phyloP scores from a whole-genome alignment of 64 coral and sea anemone genomes.

The Actinia equina region DNA sequence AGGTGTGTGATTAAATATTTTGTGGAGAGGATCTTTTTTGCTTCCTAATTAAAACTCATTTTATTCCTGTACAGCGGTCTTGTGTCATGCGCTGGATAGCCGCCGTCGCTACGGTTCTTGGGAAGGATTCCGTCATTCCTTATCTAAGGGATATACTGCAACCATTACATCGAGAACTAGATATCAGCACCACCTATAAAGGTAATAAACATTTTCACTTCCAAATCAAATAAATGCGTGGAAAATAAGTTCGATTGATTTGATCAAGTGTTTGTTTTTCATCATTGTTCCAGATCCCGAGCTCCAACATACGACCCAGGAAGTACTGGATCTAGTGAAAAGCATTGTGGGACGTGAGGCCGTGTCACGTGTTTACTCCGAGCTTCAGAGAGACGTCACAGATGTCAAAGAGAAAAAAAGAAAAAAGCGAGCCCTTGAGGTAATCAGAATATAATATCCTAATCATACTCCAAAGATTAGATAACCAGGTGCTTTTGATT shows the following conservation, averaged over 20 bases:
- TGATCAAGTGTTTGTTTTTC: not conserved
- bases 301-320: conserved; percentile 59
- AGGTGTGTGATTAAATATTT: conserved; percentile 31
- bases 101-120: conserved; percentile 66
- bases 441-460: not conserved
- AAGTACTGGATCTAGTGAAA: conserved; percentile 80
- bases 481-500: not conserved
- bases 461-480: not conserved
- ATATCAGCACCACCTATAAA: conserved; percentile 58
- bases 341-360: conserved; percentile 68
- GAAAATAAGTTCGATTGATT: too few relatives aligned
- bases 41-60: not conserved
- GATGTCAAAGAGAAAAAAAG: conserved; percentile 65
- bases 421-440: conserved; percentile 79
- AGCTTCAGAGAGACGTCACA: conserved; percentile 48
- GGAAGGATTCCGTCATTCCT: conserved; percentile 61
- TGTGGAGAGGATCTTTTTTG: not conserved
- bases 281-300: conserved; percentile 42
- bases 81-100: conserved; percentile 86
- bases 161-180: conserved; percentile 85
- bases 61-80: conserved; percentile 37
- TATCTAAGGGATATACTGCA: conserved; percentile 64
- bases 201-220: conserved; percentile 23
- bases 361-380: conserved; percentile 69
- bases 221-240: too few relatives aligned